Base-by-base conservation (phyloP, 2,888 invertebrate species). In the Pandemis heparana region DNA sequence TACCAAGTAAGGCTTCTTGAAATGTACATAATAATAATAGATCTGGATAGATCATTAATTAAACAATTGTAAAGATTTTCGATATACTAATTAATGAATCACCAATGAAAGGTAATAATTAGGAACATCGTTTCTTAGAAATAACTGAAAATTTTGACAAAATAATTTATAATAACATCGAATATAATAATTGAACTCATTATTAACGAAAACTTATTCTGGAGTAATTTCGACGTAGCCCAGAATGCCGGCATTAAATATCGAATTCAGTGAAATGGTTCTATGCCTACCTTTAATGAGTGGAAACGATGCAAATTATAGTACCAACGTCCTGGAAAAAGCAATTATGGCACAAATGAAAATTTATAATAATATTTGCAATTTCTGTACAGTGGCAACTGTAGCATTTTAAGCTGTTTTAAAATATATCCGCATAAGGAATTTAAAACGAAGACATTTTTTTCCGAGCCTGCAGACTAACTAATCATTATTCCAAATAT, bases 321-420 rank as follows among this genome's bases (percentile, higher is more conserved):
- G 63, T 73, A 46, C 48, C 72, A 62, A 56, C 41, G 46, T 64
- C 48, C 63, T 73, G 73, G 73, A 73, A 73, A 73, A 73, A 73
- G 73, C 73, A 73, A 73, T 73, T 73, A 73, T 39, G 46, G 48
- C 48, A 39, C 39, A 39, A 69, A 69, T 74, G 48, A 60, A 41
- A 69, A 41, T 51, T 59, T 23, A 51, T 59, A 46, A 59, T 65
- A 67, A 67, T 69, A 69, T 59, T 56, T 59, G 16, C 41, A 60
- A 67, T 10, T 67, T 53, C n/a, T 16, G 53, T 46, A 38, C 38
- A 60, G n/a, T 59, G 12, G 12, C 43, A 61, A 41, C 48, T 12
- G 23, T 43, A 61, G 39, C 38, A 6, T 38, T 32, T 5, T 51
- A 65, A 51, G 32, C 48, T 32, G 4, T 7, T 43, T 18, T 62